These are phyloP conservation scores for Deilephila porcellus DNA, from an alignment of 2,888 invertebrate species.

Conservation along the genomic window DNA sequence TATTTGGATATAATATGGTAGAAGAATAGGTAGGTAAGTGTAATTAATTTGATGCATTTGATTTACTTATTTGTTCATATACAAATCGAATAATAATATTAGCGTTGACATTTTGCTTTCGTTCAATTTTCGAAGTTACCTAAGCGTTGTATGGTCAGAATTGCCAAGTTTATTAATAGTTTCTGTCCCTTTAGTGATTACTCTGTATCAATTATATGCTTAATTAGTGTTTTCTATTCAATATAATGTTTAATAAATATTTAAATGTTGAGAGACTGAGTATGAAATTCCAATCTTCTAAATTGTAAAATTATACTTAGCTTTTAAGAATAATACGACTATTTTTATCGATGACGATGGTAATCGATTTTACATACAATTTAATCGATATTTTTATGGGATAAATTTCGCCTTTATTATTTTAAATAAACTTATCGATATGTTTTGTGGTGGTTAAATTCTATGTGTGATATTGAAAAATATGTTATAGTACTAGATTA, in stretches of 20 bases:
- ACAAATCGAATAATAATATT: no score
- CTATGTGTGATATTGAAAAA: not conserved
- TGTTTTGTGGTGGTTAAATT: not conserved
- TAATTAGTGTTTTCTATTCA: not conserved
- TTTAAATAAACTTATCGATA: not conserved
- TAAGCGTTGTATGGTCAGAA: no score
- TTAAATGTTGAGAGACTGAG: conserved; percentile 18
- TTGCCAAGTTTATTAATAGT: no score
- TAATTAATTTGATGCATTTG: no score
- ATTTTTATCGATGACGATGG: conserved; percentile 20
- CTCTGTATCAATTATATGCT: not conserved
- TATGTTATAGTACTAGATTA: conserved; percentile 1
- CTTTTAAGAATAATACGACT: conserved; percentile 5
- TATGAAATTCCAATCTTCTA: conserved; percentile 11
- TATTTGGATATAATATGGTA: no score
- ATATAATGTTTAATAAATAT: conserved; percentile 5
- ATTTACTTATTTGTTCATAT: no score
- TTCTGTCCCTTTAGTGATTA: not conserved
- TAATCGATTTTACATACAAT: not conserved
- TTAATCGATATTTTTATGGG: not conserved
- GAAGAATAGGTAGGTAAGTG: no score
- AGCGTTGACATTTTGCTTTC: no score
- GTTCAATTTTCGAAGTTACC: no score
- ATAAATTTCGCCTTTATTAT: not conserved
- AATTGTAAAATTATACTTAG: conserved; percentile 15